A percentile compares a stretch with the other conserved stretches of the same genome.
These are phyloP conservation scores for Ctenosaura bakeri DNA, from an alignment of 2,797 vertebrate genomes.

Conservation along the genomic window DNA sequence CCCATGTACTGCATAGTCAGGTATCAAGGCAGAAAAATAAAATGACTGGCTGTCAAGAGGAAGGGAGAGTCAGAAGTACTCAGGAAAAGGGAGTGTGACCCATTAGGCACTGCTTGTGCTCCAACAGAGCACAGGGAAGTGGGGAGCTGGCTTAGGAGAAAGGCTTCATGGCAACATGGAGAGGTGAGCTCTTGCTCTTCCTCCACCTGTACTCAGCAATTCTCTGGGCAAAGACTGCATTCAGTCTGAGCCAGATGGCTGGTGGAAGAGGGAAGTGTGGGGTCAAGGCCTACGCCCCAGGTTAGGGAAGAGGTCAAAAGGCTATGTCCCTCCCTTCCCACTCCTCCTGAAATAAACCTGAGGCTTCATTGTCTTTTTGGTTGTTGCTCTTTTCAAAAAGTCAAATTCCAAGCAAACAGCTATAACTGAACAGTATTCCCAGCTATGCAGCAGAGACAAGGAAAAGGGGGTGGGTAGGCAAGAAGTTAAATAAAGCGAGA, in stretches of 20 bases:
- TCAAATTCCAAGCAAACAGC: conserved; percentile 32
- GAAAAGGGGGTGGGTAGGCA: conserved; percentile 21
- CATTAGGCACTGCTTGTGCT: neutral
- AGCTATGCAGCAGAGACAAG: conserved; percentile 25
- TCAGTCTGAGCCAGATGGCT: neutral
- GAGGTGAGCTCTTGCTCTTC: neutral
- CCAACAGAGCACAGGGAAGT: neutral
- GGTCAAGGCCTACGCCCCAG: neutral
- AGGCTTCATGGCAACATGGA: neutral
- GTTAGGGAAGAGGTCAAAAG: no score
- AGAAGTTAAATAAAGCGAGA: conserved; percentile 72
- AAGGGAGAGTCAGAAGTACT: neutral
- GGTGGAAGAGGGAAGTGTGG: neutral
- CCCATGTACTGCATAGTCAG: no score
- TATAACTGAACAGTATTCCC: conserved; percentile 53
- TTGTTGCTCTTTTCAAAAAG: neutral
- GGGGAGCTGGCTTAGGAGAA: neutral
- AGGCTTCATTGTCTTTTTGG: neutral
- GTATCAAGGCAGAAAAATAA: neutral
- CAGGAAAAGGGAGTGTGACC: neutral
- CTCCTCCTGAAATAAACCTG: conserved; percentile 10
- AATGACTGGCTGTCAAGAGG: neutral
- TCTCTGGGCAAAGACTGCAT: neutral
- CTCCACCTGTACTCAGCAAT: no score
- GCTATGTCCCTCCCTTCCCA: conserved; percentile 36